Percentiles rank a stretch among this genome's conserved stretches.
phyloP scores from a whole-genome alignment of 2,797 vertebrate genomes.

The Siniperca obscura region DNA sequence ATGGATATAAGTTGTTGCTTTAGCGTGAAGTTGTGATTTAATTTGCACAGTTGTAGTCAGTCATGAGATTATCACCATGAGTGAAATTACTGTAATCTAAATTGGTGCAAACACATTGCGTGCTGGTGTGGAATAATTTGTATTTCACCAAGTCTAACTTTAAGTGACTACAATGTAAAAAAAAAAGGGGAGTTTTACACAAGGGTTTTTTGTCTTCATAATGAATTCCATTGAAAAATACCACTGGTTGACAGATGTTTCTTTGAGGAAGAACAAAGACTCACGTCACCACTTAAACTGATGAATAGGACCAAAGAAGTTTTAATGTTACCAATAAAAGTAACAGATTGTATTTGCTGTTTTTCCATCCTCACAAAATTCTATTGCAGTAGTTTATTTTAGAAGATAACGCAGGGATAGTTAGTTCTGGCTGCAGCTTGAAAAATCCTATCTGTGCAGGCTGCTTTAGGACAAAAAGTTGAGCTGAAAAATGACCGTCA shows the following conservation, averaged over 20 bases:
- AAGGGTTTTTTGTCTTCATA: background rate
- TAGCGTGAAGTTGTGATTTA: background rate
- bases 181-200: background rate
- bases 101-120: background rate
- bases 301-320: background rate
- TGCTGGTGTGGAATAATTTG: background rate
- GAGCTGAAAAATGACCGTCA: conserved; percentile 51
- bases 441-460: conserved; percentile 19
- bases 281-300: background rate
- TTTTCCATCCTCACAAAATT: background rate
- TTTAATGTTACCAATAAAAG: background rate
- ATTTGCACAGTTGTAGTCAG: background rate
- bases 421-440: conserved; percentile 1
- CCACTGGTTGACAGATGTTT: background rate
- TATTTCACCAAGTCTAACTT: background rate
- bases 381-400: background rate
- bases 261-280: background rate
- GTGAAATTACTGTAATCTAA: background rate
- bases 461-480: conserved; percentile 39
- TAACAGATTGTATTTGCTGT: background rate
- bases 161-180: background rate
- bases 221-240: background rate
- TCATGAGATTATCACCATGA: background rate
- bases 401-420: background rate
- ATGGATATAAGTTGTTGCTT: background rate